These are phyloP conservation scores for Macaria liturata DNA, from an alignment of 2,888 invertebrate species.

Conservation along the genomic window DNA sequence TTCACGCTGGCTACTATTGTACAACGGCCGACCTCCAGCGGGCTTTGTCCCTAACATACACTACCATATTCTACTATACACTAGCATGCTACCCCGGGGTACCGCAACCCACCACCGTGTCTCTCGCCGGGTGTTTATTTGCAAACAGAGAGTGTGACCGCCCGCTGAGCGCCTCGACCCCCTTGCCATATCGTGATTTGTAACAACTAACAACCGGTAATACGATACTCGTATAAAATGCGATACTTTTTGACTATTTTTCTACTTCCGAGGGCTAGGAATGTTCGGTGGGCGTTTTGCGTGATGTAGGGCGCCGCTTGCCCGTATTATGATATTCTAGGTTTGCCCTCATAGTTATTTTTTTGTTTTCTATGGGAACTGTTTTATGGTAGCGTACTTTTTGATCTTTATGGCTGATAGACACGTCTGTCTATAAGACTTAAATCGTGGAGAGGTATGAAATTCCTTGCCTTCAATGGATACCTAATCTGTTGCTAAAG, in stretches of 20 bases:
- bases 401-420: too few species aligned
- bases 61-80: conserved; percentile 1
- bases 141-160: conserved; percentile 71
- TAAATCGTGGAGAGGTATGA: too few species aligned
- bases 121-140: conserved; percentile 78
- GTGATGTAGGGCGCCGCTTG: too few species aligned
- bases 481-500: too few species aligned
- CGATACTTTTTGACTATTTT: conserved; percentile 20
- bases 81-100: conserved; percentile 30
- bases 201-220: conserved; percentile 61
- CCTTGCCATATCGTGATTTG: conserved; percentile 64
- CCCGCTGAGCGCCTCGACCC: conserved; percentile 55
- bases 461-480: too few species aligned
- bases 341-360: too few species aligned
- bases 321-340: too few species aligned
- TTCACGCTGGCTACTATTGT: conserved; percentile 70
- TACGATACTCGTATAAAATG: conserved; percentile 50
- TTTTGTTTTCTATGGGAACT: too few species aligned
- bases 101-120: conserved; percentile 19
- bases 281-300: too few species aligned
- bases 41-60: conserved; percentile 43
- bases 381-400: too few species aligned
- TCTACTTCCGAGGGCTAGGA: too few species aligned
- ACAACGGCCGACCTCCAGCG: conserved; percentile 40
- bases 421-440: too few species aligned